These are phyloP conservation scores for Athripsodes cinereus DNA, from an alignment of 2,888 invertebrate genomes.

Conservation along the genomic window DNA sequence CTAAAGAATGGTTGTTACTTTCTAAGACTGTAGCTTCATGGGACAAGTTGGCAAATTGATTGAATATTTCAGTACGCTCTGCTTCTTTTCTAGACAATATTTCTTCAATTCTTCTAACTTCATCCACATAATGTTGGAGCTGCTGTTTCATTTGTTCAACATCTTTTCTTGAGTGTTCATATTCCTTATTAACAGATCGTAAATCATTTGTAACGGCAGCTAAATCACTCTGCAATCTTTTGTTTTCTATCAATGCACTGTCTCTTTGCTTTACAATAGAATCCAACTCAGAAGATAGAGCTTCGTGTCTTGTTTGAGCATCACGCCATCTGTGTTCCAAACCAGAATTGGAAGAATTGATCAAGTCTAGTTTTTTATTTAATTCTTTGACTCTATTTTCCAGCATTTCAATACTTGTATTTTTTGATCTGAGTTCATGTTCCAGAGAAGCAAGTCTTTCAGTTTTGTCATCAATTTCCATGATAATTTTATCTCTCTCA, in stretches of 20 bases:
- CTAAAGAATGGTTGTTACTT: slow-evolving; percentile 72
- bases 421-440: slow-evolving; percentile 56
- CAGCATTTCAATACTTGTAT: slow-evolving; percentile 47
- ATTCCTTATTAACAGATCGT: slow-evolving; percentile 57
- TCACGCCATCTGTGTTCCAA: slow-evolving; percentile 47
- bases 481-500: slow-evolving; percentile 63
- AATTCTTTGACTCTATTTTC: slow-evolving; percentile 52
- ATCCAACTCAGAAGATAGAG: slow-evolving; percentile 54
- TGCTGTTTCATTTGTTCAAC: slow-evolving; percentile 69
- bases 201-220: slow-evolving; percentile 57
- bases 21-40: slow-evolving; percentile 72
- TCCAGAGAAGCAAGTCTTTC: slow-evolving; percentile 61
- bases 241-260: slow-evolving; percentile 58
- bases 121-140: slow-evolving; percentile 74
- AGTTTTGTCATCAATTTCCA: slow-evolving; percentile 66
- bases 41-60: slow-evolving; percentile 71
- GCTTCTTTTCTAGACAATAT: slow-evolving; percentile 67
- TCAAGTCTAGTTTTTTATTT: slow-evolving; percentile 49
- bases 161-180: slow-evolving; percentile 64
- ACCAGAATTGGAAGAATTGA: slow-evolving; percentile 38
- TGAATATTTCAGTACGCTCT: slow-evolving; percentile 73
- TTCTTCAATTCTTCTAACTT: slow-evolving; percentile 74
- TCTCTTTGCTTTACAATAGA: slow-evolving; percentile 52
- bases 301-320: slow-evolving; percentile 49
- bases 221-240: slow-evolving; percentile 68